Conservation (phyloP, 2,797 vertebrate species). For the Neomorphus geoffroyi region DNA sequence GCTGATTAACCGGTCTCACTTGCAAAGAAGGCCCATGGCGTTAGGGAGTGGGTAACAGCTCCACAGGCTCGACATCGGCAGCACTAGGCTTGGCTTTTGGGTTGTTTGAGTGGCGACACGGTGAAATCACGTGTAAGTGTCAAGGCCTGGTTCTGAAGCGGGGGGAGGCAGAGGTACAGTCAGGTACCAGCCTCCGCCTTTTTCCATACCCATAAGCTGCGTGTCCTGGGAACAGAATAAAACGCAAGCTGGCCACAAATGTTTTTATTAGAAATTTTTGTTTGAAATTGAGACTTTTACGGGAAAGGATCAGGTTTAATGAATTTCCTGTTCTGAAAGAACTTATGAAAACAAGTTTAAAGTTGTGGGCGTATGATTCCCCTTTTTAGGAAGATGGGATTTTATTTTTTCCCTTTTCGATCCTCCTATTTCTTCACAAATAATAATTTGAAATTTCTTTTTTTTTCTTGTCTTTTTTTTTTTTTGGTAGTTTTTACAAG, state of each 20-base stretch:
- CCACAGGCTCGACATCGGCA: background rate
- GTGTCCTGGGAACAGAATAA: background rate
- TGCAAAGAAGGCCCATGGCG: background rate
- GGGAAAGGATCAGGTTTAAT: background rate
- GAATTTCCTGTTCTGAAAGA: background rate
- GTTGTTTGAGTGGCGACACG: background rate
- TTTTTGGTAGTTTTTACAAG: background rate
- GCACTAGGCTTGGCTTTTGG: background rate
- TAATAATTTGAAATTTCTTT: background rate
- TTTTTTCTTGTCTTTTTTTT: background rate
- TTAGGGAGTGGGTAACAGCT: background rate
- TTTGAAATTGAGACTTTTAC: background rate
- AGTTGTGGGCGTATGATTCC: background rate
- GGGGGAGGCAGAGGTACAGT: background rate
- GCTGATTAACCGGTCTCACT: background rate
- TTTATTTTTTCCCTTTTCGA: background rate
- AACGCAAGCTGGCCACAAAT: background rate
- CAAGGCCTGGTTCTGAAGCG: background rate
- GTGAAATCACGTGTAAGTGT: background rate
- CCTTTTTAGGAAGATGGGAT: background rate
- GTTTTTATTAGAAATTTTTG: background rate
- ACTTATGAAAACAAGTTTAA: background rate
- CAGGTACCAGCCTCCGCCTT: background rate
- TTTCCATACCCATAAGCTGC: background rate
- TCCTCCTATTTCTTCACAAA: background rate